phyloP scores from a whole-genome alignment of 2,113 vertebrate genomes.

The Ahaetulla prasina region DNA sequence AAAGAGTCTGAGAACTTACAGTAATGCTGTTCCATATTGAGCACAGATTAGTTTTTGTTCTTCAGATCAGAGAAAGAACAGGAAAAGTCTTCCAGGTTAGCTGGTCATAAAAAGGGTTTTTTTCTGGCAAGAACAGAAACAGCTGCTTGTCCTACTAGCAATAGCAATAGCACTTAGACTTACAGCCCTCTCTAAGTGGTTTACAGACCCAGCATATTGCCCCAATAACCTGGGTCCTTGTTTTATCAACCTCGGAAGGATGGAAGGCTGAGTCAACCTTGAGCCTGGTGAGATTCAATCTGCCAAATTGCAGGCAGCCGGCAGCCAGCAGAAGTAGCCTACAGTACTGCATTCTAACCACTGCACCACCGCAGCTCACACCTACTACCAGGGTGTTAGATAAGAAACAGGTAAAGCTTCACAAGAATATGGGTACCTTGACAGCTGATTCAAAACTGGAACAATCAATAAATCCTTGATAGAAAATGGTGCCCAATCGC shows the following conservation, averaged over 20 bases:
- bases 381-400: too few relatives aligned
- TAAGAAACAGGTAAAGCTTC: background rate
- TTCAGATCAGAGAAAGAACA: background rate
- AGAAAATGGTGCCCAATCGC: slow-evolving; percentile 70
- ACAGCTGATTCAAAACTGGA: slow-evolving; percentile 49
- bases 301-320: too few relatives aligned
- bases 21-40: background rate
- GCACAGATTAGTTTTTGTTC: background rate
- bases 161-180: too few relatives aligned
- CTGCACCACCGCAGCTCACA: too few relatives aligned
- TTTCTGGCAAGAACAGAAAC: background rate
- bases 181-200: too few relatives aligned
- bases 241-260: too few relatives aligned
- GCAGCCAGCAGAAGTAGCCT: too few relatives aligned
- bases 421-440: slow-evolving; percentile 59
- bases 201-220: too few relatives aligned
- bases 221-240: too few relatives aligned
- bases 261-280: too few relatives aligned
- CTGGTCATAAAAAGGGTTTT: background rate
- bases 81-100: background rate
- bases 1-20: background rate
- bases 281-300: too few relatives aligned
- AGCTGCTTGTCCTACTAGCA: background rate
- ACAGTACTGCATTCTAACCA: too few relatives aligned
- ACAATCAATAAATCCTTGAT: slow-evolving; percentile 68